These are phyloP conservation scores for Phytoseiulus persimilis DNA, from an alignment of 2,888 invertebrate species.

Conservation along the genomic window DNA sequence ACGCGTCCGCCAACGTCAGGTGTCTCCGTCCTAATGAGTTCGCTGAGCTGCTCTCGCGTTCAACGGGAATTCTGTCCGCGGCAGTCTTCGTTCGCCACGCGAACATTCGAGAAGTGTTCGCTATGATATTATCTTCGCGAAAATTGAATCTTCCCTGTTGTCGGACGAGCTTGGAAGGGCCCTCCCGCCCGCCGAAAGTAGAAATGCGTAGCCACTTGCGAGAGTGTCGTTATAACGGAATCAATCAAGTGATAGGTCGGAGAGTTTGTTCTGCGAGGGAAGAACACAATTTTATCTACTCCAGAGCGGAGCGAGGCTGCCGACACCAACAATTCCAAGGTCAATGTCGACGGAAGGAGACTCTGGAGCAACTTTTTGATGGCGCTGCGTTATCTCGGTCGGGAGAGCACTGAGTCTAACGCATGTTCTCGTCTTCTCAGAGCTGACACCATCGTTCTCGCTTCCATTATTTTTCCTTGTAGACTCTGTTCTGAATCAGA, in stretches of 20 bases:
- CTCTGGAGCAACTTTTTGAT: neutral
- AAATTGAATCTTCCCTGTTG: too few relatives aligned
- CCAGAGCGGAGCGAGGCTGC: neutral
- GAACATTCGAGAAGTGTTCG: too few relatives aligned
- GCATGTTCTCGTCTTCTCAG: neutral
- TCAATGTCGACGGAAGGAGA: neutral
- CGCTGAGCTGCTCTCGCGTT: too few relatives aligned
- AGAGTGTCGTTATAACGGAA: neutral
- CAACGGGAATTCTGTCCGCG: too few relatives aligned
- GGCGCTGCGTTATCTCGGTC: neutral
- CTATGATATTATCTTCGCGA: too few relatives aligned
- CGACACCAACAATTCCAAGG: neutral
- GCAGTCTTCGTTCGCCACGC: too few relatives aligned
- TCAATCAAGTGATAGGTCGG: neutral
- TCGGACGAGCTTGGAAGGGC: too few relatives aligned
- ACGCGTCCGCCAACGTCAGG: too few relatives aligned
- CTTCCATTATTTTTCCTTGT: neutral
- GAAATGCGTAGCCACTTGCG: neutral
- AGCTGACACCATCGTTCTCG: neutral
- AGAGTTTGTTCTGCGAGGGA: neutral
- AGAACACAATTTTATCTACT: neutral
- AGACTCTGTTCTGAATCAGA: neutral
- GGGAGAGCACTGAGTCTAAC: neutral
- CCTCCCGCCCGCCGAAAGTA: too few relatives aligned
- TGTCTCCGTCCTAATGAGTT: too few relatives aligned